phyloP scores from a whole-genome alignment of 2,888 invertebrate genomes.

The Microctonus brassicae region DNA sequence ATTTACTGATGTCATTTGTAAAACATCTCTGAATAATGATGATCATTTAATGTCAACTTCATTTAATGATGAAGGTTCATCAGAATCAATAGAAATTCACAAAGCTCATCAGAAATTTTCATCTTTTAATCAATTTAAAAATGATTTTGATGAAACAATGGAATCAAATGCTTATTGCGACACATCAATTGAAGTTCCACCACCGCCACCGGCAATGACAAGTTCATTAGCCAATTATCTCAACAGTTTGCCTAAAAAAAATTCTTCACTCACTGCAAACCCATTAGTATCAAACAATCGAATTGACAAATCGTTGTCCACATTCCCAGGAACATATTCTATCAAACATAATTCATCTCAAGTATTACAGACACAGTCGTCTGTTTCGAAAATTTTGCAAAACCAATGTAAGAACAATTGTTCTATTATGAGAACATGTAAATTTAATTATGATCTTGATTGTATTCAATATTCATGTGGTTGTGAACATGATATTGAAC shows the following conservation, averaged over 20 bases:
- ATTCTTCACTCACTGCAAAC: constrained; percentile 56
- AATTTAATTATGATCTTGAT: constrained; percentile 64
- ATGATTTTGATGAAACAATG: constrained; percentile 36
- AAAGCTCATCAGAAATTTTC: not conserved
- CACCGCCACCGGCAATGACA: constrained; percentile 60
- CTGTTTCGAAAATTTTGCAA: constrained; percentile 61
- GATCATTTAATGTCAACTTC: constrained; percentile 60
- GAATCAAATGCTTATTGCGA: constrained; percentile 48
- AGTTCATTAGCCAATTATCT: constrained; percentile 62
- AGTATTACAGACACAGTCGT: constrained; percentile 59
- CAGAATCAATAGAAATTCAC: constrained; percentile 46
- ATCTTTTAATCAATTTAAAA: constrained; percentile 16
- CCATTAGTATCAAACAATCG: constrained; percentile 56
- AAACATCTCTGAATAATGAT: constrained; percentile 52
- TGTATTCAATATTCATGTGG: constrained; percentile 61
- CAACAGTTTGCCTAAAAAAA: constrained; percentile 63
- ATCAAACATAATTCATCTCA: constrained; percentile 26
- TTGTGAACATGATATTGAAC: constrained; percentile 54
- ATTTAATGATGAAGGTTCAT: constrained; percentile 46
- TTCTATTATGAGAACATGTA: constrained; percentile 59
- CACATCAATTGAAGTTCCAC: constrained; percentile 53
- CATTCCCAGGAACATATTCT: constrained; percentile 45
- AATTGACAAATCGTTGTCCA: constrained; percentile 56
- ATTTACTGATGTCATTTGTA: constrained; percentile 48
- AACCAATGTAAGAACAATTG: constrained; percentile 53